Base-by-base conservation (phyloP, 2,113 vertebrate species). In the Ellobius talpinus region DNA sequence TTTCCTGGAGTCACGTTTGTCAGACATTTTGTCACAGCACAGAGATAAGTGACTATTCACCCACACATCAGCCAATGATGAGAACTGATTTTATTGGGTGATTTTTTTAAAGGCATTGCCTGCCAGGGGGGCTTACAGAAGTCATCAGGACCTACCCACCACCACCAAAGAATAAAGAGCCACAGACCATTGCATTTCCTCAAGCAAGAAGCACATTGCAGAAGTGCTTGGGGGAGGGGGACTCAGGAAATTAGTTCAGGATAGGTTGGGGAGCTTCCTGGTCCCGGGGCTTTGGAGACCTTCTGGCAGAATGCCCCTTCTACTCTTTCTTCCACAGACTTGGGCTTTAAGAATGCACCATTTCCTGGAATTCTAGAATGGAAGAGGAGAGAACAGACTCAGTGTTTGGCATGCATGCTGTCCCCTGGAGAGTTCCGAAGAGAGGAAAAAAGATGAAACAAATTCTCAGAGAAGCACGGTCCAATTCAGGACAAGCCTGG, bases 311-410 rank as follows among this genome's bases (percentile, higher is more conserved):
- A 93, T 87, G 79, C 95, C 66, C 92, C 79, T 76, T 87, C 58
- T 61, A 88, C 24, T 90, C 36, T 88, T 72, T 74, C 78, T 72
- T 79, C 94, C 90, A 66, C 3, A 95, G 93, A 73, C 89, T 96
- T 76, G 63, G 96, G 36, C 65, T 98, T 99, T 99, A 99, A 97
- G 99, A 99, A 96, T 99, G 99, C 95, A 99, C 99, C 99, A 99
- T 99, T 94, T 98, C 98, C 96, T 99, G 99, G 98, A 99, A 99
- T 98, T 99, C 99, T 99, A 98, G 36, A 74, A 90, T 92, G 98
- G 96, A 98, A 84, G 81, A 97, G 66, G 94, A 9, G 86, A 96
- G 94, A 97, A 63, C 86, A 95, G 65, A 87, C 91, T 92, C 9
- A 5, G 65, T 36, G 42, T 76, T 95, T 91, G 36, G 42, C 21